phyloP scores from a whole-genome alignment of 1,140 invertebrate species.

The Carposina sasakii region DNA sequence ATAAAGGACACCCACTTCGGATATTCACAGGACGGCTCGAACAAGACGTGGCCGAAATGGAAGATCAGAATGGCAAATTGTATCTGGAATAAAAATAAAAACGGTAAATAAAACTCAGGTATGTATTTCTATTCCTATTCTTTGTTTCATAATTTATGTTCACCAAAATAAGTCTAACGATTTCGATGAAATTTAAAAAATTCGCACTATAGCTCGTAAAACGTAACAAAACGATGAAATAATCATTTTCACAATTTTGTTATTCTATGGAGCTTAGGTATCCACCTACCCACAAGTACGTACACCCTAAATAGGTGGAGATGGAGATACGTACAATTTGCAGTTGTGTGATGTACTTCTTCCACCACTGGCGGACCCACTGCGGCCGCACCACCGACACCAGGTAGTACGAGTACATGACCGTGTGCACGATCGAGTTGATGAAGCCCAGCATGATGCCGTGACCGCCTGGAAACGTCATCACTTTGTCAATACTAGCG shows the following conservation, averaged over 20 bases:
- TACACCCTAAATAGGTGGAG: not conserved
- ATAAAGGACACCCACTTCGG: slow-evolving; percentile 74
- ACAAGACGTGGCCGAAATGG: slow-evolving; percentile 80
- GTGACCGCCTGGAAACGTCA: slow-evolving; percentile 83
- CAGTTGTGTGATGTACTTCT: slow-evolving; percentile 85
- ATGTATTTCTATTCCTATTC: no score
- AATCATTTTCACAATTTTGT: not conserved
- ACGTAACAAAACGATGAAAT: no score
- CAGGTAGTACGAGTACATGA: slow-evolving; percentile 88
- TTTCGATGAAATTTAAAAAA: no score
- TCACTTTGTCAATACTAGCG: no score
- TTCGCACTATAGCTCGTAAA: no score
- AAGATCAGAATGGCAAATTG: slow-evolving; percentile 82
- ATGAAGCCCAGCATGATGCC: slow-evolving; percentile 79
- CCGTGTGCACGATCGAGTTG: slow-evolving; percentile 84
- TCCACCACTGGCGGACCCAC: slow-evolving; percentile 86
- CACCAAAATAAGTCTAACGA: no score
- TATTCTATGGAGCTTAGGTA: not conserved
- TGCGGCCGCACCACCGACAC: slow-evolving; percentile 75
- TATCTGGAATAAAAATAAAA: slow-evolving; percentile 51
- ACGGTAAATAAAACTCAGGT: not conserved
- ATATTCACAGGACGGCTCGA: slow-evolving; percentile 80
- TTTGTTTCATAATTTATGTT: no score
- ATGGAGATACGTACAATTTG: slow-evolving; percentile 75
- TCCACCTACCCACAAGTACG: not conserved